Conservation (phyloP, 2,113 vertebrate species). For the Myanophis thanlyinensis region DNA sequence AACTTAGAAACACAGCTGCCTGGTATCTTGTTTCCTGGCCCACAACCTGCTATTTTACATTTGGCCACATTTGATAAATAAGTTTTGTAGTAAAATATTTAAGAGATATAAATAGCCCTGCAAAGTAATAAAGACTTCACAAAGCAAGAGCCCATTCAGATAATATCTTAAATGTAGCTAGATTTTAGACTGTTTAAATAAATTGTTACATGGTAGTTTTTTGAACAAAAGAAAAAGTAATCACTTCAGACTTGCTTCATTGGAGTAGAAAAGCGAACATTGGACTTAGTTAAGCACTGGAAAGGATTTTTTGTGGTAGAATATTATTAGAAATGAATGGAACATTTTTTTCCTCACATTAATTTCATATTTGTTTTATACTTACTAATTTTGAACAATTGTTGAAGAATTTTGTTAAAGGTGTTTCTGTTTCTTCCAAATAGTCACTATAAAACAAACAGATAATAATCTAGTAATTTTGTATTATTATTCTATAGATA, state of each 20-base stretch:
- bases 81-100: background rate
- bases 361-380: background rate
- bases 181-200: background rate
- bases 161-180: background rate
- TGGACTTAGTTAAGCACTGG: background rate
- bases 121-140: background rate
- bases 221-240: background rate
- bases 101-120: background rate
- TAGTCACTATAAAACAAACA: background rate
- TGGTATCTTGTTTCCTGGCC: background rate
- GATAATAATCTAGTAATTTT: constrained; percentile 8
- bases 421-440: background rate
- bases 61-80: background rate
- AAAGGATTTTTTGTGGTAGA: background rate
- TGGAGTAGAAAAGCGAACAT: background rate
- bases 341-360: background rate
- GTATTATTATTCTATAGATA: constrained; percentile 72
- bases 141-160: background rate
- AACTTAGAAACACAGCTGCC: background rate
- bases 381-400: background rate
- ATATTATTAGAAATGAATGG: background rate
- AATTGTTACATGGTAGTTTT: too few relatives aligned
- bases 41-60: background rate
- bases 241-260: background rate
- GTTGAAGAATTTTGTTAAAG: background rate